Percentiles rank a stretch among this genome's conserved stretches.
Conservation (phyloP, 53 echinoderm and acorn worm species). For the Astropecten irregularis region DNA sequence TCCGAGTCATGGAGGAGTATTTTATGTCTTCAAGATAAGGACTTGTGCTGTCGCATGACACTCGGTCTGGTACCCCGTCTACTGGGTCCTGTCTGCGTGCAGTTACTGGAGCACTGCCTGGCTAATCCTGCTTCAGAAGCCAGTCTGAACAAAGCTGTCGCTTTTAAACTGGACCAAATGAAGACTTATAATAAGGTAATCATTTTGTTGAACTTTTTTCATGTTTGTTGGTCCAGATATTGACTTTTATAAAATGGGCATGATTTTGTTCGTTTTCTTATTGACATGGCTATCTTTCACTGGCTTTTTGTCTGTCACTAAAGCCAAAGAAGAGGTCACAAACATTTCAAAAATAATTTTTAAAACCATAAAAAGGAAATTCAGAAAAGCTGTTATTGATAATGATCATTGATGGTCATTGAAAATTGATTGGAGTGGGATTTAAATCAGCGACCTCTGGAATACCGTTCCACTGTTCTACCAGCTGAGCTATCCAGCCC, state of each 20-base stretch:
- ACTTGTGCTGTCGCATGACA: constrained; percentile 66
- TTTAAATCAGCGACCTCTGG: too few species aligned
- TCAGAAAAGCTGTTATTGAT: too few species aligned
- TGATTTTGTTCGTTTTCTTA: background rate
- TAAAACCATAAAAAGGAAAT: too few species aligned
- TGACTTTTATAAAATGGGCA: background rate
- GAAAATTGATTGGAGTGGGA: too few species aligned
- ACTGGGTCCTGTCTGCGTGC: constrained; percentile 72
- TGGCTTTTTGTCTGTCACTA: too few species aligned
- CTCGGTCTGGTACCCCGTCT: constrained; percentile 68
- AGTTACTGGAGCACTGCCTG: constrained; percentile 71
- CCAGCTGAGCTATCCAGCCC: too few species aligned
- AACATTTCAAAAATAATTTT: too few species aligned
- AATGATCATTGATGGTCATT: too few species aligned
- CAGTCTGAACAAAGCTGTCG: constrained; percentile 36
- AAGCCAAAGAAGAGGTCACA: too few species aligned
- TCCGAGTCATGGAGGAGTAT: constrained; percentile 68
- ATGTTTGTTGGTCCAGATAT: too few species aligned
- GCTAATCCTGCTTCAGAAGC: constrained; percentile 43
- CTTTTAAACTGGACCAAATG: constrained; percentile 69
- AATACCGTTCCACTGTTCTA: too few species aligned
- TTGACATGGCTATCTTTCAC: too few species aligned
- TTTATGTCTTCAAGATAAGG: constrained; percentile 59
- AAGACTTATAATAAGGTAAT: constrained; percentile 85
- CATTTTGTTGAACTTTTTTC: background rate